Percentiles rank a stretch among this genome's conserved stretches.
phyloP scores from a whole-genome alignment of 2,888 invertebrate species.

The Drosophila basisetae region DNA sequence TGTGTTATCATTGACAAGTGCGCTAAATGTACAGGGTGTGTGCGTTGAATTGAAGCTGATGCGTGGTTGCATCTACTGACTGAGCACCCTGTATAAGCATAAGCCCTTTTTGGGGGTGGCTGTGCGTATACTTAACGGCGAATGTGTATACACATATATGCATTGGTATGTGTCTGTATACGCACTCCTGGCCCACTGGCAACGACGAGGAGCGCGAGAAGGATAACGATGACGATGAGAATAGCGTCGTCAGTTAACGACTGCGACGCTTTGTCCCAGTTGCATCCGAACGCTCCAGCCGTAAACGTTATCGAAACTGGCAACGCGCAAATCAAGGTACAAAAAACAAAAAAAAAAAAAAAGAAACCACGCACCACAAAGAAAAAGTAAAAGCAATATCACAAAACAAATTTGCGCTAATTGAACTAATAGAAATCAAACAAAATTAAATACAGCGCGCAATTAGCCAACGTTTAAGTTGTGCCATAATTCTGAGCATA shows the following conservation, averaged over 20 bases:
- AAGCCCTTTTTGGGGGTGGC: slow-evolving; percentile 55
- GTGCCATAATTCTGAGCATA: neutral
- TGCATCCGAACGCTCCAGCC: slow-evolving; percentile 83
- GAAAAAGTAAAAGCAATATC: slow-evolving; percentile 9
- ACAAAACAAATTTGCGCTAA: slow-evolving; percentile 14
- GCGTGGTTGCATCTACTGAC: slow-evolving; percentile 2
- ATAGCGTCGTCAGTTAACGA: slow-evolving; percentile 76
- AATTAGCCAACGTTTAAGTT: slow-evolving; percentile 9
- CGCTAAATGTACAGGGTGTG: slow-evolving; percentile 66
- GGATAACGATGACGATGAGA: slow-evolving; percentile 57
- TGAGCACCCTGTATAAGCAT: slow-evolving; percentile 44
- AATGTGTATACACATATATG: slow-evolving; percentile 25
- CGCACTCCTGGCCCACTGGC: slow-evolving; percentile 42
- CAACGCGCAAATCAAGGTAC: slow-evolving; percentile 72
- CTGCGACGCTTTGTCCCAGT: slow-evolving; percentile 74
- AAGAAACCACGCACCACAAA: slow-evolving; percentile 5
- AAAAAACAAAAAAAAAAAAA: slow-evolving; percentile 7
- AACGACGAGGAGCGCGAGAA: slow-evolving; percentile 48
- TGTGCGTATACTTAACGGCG: slow-evolving; percentile 61
- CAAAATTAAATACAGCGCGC: slow-evolving; percentile 17
- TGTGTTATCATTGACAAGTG: slow-evolving; percentile 77
- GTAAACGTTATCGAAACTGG: slow-evolving; percentile 77
- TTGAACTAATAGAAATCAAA: slow-evolving; percentile 38
- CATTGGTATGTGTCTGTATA: slow-evolving; percentile 13
- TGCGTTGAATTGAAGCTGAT: neutral